Evolutionary conservation across 2,888 invertebrate genomes (phyloP).

Genomic region (Drosophila robusta): DNA sequence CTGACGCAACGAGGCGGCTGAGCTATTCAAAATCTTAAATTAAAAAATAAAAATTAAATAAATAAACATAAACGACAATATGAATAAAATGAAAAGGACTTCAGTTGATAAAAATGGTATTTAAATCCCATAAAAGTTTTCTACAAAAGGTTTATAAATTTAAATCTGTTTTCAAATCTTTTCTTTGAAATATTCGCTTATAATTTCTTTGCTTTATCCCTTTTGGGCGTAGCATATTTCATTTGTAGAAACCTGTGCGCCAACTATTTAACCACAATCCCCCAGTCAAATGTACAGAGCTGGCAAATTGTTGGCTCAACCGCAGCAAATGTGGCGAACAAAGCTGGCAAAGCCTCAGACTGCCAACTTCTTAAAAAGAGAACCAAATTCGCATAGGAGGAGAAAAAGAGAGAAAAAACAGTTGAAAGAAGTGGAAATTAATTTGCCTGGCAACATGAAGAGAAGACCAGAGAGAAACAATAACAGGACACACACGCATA

Average conservation of each 20-base stretch:
- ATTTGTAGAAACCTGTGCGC: constrained; percentile 5
- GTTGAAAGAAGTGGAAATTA: constrained; percentile 54
- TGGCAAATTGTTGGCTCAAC: constrained; percentile 25
- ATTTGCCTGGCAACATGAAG: constrained; percentile 51
- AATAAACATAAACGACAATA: no score
- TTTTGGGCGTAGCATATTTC: not conserved
- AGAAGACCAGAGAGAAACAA: constrained; percentile 19
- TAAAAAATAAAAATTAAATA: no score
- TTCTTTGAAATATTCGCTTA: constrained; percentile 4
- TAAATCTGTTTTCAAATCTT: not conserved
- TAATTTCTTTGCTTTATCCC: not conserved
- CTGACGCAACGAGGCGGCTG: no score
- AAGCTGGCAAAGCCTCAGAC: constrained; percentile 14
- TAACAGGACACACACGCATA: constrained; percentile 9
- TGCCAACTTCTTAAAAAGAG: constrained; percentile 25
- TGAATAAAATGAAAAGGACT: no score
- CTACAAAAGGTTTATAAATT: not conserved
- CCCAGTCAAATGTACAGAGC: constrained; percentile 17
- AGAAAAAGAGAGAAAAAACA: not conserved
- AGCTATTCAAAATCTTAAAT: no score
- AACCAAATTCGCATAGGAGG: constrained; percentile 15
- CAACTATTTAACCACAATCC: constrained; percentile 21
- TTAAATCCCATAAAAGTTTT: no score
- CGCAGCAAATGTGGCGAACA: constrained; percentile 26
- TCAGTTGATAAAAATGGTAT: no score